Conservation (phyloP, 2,113 vertebrate species). For the Ammodytes dubius region DNA sequence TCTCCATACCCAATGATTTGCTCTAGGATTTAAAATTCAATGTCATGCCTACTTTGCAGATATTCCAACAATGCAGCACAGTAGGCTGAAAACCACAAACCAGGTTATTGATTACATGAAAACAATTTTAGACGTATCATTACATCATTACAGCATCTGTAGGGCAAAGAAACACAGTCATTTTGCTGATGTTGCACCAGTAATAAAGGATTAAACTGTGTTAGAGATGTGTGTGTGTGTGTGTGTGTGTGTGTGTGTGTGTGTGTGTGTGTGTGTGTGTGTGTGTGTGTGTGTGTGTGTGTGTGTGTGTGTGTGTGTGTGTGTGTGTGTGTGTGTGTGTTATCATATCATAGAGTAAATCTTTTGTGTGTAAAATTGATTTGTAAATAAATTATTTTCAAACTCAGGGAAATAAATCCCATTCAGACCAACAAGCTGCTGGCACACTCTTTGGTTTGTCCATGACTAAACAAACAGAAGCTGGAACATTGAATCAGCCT, state of each 20-base stretch:
- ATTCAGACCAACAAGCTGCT: conserved; percentile 43
- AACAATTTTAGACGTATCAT: conserved; percentile 14
- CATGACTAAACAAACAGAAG: conserved; percentile 52
- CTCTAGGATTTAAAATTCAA: neutral
- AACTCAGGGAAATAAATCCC: conserved; percentile 50
- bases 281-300: conserved; percentile 10
- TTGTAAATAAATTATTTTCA: conserved; percentile 59
- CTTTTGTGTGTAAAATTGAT: conserved; percentile 53
- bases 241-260: conserved; percentile 20
- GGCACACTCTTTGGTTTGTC: conserved; percentile 44
- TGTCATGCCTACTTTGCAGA: neutral
- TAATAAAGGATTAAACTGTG: conserved; percentile 34
- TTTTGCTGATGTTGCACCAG: conserved; percentile 56
- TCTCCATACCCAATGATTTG: neutral
- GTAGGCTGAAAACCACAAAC: neutral
- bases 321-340: conserved; percentile 15
- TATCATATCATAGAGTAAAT: conserved; percentile 37
- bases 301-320: conserved; percentile 10
- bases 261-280: conserved; percentile 26
- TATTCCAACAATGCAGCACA: neutral
- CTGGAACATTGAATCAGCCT: conserved; percentile 51
- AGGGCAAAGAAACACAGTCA: conserved; percentile 25
- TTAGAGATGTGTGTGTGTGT: conserved; percentile 8
- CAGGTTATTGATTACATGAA: conserved; percentile 36
- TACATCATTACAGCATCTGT: conserved; percentile 43